Conservation (phyloP, 2,113 vertebrate genomes). For the Ochotona curzoniae region DNA sequence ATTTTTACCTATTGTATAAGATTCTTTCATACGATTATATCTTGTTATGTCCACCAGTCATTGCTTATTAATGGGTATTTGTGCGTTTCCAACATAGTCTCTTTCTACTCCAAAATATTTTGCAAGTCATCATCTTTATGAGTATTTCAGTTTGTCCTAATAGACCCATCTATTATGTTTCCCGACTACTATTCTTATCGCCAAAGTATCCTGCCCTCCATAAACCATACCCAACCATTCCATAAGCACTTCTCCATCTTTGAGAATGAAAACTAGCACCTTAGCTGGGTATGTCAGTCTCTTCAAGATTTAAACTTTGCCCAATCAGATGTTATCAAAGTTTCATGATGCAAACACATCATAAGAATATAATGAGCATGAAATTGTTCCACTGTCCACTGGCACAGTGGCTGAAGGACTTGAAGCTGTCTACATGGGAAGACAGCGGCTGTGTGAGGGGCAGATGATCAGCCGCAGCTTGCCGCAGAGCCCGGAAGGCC, state of each 20-base stretch:
- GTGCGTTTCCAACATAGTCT: neutral
- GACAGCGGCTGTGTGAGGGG: no score
- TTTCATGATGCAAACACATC: no score
- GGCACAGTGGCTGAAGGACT: no score
- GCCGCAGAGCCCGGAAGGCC: neutral
- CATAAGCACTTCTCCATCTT: neutral
- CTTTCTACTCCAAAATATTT: conserved; percentile 7
- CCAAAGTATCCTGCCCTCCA: neutral
- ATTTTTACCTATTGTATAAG: neutral
- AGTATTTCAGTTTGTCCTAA: neutral
- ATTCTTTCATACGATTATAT: neutral
- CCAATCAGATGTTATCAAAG: neutral
- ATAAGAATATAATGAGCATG: no score
- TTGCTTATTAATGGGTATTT: neutral
- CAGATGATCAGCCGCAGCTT: neutral
- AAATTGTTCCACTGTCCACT: no score
- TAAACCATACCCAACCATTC: neutral
- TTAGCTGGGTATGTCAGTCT: neutral
- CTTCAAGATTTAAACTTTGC: neutral
- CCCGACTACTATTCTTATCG: neutral
- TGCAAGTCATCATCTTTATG: neutral
- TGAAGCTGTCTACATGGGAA: no score
- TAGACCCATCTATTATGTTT: neutral
- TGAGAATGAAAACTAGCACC: neutral
- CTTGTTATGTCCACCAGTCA: neutral